Percentiles rank a stretch among this genome's conserved stretches.
phyloP scores from a whole-genome alignment of 64 coral and sea anemone species.

The Montipora efflorescens region DNA sequence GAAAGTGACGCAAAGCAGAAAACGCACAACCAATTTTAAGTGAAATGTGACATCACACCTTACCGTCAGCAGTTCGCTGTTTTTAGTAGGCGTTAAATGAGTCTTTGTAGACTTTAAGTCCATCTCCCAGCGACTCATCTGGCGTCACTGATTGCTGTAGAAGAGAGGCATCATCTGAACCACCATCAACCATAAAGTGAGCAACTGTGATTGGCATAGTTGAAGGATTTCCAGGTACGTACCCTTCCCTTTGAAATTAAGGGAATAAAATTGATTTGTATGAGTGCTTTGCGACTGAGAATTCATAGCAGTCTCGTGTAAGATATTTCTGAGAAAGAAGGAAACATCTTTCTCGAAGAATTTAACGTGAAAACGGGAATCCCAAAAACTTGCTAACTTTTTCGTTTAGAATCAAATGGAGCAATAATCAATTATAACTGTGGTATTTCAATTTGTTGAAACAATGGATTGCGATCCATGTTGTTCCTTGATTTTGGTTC shows the following conservation, averaged over 20 bases:
- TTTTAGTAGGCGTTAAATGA: constrained; percentile 97
- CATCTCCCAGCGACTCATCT: constrained; percentile 93
- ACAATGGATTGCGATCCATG: too few species aligned
- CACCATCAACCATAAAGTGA: constrained; percentile 97
- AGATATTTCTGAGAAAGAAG: not conserved
- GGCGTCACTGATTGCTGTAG: constrained; percentile 84
- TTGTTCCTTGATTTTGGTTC: too few species aligned
- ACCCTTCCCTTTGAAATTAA: constrained; percentile 82
- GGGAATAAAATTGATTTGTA: not conserved
- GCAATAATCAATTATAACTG: too few species aligned
- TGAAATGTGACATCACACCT: not conserved
- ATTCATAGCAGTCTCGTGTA: not conserved
- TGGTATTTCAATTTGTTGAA: too few species aligned
- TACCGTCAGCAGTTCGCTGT: not conserved
- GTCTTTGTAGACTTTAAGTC: constrained; percentile 99
- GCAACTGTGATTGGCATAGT: constrained; percentile 84
- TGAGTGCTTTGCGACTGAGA: not conserved
- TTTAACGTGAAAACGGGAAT: too few species aligned
- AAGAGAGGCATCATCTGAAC: constrained; percentile 87
- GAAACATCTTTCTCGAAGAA: too few species aligned
- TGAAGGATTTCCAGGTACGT: constrained; percentile 88
- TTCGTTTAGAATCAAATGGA: too few species aligned
- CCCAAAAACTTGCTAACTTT: too few species aligned
- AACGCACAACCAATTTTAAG: not conserved
- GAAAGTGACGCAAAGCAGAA: too few species aligned